Base-by-base conservation (phyloP, 2,888 invertebrate genomes). In the Nomada ferruginata region DNA sequence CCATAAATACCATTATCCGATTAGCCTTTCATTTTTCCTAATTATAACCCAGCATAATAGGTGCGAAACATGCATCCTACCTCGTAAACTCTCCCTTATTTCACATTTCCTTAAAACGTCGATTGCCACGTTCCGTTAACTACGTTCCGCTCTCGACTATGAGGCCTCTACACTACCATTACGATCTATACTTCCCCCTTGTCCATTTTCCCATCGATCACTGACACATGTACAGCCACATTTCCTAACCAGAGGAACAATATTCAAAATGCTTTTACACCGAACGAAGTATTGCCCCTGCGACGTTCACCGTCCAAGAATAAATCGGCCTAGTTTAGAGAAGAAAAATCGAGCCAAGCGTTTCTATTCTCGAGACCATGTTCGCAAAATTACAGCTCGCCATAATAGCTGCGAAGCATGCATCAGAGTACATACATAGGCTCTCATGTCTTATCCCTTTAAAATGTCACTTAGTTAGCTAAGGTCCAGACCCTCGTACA, bases 381-480 rank as follows among this genome's bases (percentile, higher is more conserved):
- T 20, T 44, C 61, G 57, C 23, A 7, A 76, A 75, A 71, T 81
- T 82, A 75, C 61, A 75, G 61, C 61, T 47, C 36, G n/a, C 63
- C 26, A 29, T 72, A 82, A 82, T 63, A 63, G 68, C 55, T 71
- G 71, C 63, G 76, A 63, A 68, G 57, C 71, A 80, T 80, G 82
- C 82, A 63, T 82, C 82, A 80, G 75, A 75, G 65, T 60, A 36
- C 71, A 42, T 72, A 60, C 57, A 44, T 68, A 59, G 52, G 55
- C 60, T 69, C 82, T 82, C 76, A 76, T 82, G 64, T 71, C 11
- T 68, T 20, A 72, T 52, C 71, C 69, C 65, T 81, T 76, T 79
- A 76, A 69, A 82, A 71, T 74, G 81, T 73, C 85, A 76, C 76
- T 84, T 81, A 76, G 66, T 84, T 81, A 78, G 66, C 47, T 7